Percentiles rank a stretch among this genome's conserved stretches.
Evolutionary conservation across 2,888 invertebrate genomes (phyloP).

Genomic region (Chrysotoxum bicinctum): DNA sequence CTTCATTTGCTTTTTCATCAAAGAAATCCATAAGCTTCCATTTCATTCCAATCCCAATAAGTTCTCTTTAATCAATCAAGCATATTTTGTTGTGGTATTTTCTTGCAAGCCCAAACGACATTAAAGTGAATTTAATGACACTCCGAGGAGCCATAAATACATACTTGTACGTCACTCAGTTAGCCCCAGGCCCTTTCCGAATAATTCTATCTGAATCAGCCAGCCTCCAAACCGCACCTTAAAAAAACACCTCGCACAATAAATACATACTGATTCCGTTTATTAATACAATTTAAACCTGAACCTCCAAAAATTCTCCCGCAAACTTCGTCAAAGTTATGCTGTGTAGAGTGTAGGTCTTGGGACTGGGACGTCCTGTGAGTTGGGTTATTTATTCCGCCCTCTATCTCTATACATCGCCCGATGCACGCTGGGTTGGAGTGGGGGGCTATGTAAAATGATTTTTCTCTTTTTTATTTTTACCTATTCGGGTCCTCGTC

Average conservation of each 20-base stretch:
- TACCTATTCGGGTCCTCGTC: slow-evolving; percentile 12
- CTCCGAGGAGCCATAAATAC: slow-evolving; percentile 48
- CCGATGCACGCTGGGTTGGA: neutral
- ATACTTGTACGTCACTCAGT: slow-evolving; percentile 1
- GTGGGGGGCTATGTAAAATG: slow-evolving; percentile 16
- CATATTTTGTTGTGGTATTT: slow-evolving; percentile 41
- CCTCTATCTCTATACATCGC: slow-evolving; percentile 4
- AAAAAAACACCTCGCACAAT: slow-evolving; percentile 55
- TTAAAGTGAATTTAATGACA: slow-evolving; percentile 56
- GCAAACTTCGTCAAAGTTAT: slow-evolving; percentile 32
- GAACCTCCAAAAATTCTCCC: slow-evolving; percentile 35
- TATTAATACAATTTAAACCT: slow-evolving; percentile 64
- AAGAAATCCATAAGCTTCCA: slow-evolving; percentile 12
- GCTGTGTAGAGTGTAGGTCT: neutral
- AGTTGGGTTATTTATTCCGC: slow-evolving; percentile 3
- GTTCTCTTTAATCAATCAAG: slow-evolving; percentile 55
- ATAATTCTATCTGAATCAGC: slow-evolving; percentile 8
- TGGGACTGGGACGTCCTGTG: neutral
- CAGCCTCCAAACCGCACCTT: slow-evolving; percentile 17
- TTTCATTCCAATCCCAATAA: slow-evolving; percentile 39
- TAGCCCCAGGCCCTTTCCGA: neutral
- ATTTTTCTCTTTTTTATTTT: slow-evolving; percentile 40
- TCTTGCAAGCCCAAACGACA: slow-evolving; percentile 53
- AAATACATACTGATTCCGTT: slow-evolving; percentile 68
- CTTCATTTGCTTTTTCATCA: neutral